A percentile compares a stretch with the other conserved stretches of the same genome.
Evolutionary conservation across 1,140 invertebrate genomes (phyloP).

Genomic region (Notospermus geniculatus): DNA sequence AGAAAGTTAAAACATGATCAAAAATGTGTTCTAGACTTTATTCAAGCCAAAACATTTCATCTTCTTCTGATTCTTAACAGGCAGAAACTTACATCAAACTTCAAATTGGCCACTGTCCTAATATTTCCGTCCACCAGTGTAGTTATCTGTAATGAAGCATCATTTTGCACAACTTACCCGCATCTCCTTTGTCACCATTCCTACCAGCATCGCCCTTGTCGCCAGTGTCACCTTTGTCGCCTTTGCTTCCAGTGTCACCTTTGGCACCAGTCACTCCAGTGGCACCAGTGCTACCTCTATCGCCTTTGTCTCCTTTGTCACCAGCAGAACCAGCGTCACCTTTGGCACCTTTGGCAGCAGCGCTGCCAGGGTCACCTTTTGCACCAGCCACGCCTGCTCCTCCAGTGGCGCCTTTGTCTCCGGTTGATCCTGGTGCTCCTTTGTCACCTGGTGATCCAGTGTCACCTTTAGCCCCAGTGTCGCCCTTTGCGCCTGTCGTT

Average conservation of each 20-base stretch:
- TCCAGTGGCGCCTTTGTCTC: background rate
- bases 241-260: slow-evolving; percentile 5
- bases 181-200: background rate
- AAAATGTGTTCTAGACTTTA: too few relatives aligned
- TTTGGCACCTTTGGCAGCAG: slow-evolving; percentile 9
- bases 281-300: background rate
- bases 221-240: slow-evolving; percentile 6
- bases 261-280: slow-evolving; percentile 4
- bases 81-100: too few relatives aligned
- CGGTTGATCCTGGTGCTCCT: background rate
- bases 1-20: too few relatives aligned
- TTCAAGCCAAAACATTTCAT: too few relatives aligned
- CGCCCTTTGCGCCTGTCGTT: background rate
- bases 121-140: too few relatives aligned
- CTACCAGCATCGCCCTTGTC: background rate
- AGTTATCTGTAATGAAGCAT: background rate
- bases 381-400: background rate
- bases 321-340: background rate
- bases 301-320: background rate
- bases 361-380: slow-evolving; percentile 7
- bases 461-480: too few relatives aligned
- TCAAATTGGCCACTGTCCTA: too few relatives aligned
- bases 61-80: too few relatives aligned
- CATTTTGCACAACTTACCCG: slow-evolving; percentile 2
- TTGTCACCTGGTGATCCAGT: slow-evolving; percentile 2